Conservation (phyloP, 2,113 vertebrate genomes). For the Callipepla squamata region DNA sequence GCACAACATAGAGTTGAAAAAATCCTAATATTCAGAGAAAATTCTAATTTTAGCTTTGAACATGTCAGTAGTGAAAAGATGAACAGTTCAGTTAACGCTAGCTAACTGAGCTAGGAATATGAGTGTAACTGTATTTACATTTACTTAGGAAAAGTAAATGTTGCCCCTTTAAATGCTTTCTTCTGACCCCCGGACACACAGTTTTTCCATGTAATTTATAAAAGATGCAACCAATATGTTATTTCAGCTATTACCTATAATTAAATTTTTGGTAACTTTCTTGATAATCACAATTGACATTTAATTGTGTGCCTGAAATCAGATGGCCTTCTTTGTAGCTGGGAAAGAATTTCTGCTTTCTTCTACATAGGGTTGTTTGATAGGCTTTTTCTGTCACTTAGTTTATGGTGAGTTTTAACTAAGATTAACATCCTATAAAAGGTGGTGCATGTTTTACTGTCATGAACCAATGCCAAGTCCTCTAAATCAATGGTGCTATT, state of each 20-base stretch:
- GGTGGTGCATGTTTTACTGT: background rate
- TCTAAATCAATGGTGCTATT: background rate
- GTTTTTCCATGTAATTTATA: background rate
- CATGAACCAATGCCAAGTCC: rapidly evolving
- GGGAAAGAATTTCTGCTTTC: background rate
- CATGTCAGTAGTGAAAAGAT: background rate
- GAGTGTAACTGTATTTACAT: background rate
- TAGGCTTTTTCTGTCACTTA: background rate
- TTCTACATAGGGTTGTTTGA: background rate
- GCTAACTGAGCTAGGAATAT: background rate
- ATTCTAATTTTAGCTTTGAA: background rate
- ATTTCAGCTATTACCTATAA: background rate
- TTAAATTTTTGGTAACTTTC: background rate
- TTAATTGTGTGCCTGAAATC: background rate
- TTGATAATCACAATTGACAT: background rate
- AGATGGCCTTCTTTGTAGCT: background rate
- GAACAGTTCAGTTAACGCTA: background rate
- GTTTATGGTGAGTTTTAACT: rapidly evolving
- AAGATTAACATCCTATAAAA: background rate
- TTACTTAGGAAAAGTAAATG: background rate
- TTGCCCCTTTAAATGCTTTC: background rate
- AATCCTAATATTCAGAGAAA: background rate
- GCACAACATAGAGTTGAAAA: background rate
- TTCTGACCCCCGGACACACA: background rate
- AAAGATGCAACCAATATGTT: background rate